These are phyloP conservation scores for Heptranchias perlo DNA, from an alignment of 2,113 vertebrate species.

Conservation along the genomic window DNA sequence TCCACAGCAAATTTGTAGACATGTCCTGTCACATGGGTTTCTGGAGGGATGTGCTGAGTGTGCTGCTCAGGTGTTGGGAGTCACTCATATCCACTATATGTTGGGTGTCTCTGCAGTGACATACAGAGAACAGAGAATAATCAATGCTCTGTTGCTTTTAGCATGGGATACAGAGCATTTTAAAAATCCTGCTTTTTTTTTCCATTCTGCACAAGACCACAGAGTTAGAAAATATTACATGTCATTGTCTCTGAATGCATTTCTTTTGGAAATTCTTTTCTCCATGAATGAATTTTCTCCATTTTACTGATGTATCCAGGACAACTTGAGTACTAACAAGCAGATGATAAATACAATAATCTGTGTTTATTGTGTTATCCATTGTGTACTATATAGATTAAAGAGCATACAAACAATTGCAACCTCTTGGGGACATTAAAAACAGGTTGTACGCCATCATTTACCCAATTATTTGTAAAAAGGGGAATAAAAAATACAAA, in stretches of 20 bases:
- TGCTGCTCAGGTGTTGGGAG: neutral
- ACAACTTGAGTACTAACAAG: neutral
- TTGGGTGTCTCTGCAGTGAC: neutral
- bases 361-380: neutral
- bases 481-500: neutral
- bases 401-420: neutral
- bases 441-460: neutral
- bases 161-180: neutral
- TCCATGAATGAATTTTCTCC: neutral
- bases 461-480: neutral
- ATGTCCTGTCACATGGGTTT: neutral
- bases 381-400: neutral
- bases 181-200: neutral
- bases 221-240: neutral
- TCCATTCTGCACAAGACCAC: neutral
- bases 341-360: neutral
- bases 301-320: neutral
- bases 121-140: neutral
- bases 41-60: neutral
- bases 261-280: neutral
- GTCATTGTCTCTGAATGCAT: neutral
- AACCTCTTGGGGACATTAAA: neutral
- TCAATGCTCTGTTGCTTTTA: neutral
- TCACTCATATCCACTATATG: neutral
- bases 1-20: neutral